These are phyloP conservation scores for Pteromalus puparum DNA, from an alignment of 1,140 invertebrate genomes.

Conservation along the genomic window DNA sequence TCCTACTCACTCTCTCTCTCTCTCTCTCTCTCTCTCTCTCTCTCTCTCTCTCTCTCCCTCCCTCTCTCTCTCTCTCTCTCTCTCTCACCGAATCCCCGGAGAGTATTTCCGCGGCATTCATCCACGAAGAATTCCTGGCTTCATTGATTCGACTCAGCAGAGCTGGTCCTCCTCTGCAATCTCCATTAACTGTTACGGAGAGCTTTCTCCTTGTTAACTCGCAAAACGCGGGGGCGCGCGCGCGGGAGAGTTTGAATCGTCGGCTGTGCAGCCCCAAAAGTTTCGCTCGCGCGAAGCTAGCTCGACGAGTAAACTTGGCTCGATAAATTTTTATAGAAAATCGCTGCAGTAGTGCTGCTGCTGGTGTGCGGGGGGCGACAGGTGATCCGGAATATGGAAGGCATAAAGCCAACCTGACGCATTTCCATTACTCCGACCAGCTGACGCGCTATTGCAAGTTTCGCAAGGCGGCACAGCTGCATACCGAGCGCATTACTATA, in stretches of 20 bases:
- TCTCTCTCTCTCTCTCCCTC: no score
- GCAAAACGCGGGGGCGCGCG: no score
- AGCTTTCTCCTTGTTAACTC: not conserved
- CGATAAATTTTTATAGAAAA: slow-evolving; percentile 5
- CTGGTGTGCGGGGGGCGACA: not conserved
- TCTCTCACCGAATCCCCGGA: no score
- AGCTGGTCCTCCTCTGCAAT: no score
- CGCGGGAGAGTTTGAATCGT: no score
- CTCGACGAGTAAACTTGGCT: not conserved
- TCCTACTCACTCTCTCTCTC: no score
- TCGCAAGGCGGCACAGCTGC: slow-evolving; percentile 4
- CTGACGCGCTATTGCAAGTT: slow-evolving; percentile 58
- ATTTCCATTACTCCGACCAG: slow-evolving; percentile 64
- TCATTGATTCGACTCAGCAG: no score
- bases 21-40: no score
- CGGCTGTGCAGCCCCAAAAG: not conserved
- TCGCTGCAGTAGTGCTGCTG: not conserved
- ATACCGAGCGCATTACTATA: not conserved
- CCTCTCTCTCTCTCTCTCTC: no score
- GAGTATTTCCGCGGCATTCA: not conserved
- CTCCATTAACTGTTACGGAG: no score
- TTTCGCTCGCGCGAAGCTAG: not conserved
- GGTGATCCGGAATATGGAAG: slow-evolving; percentile 47
- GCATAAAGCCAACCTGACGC: slow-evolving; percentile 67
- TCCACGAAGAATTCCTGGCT: not conserved